Conservation (phyloP, 2,888 invertebrate species). For the Drosophila affinis region DNA sequence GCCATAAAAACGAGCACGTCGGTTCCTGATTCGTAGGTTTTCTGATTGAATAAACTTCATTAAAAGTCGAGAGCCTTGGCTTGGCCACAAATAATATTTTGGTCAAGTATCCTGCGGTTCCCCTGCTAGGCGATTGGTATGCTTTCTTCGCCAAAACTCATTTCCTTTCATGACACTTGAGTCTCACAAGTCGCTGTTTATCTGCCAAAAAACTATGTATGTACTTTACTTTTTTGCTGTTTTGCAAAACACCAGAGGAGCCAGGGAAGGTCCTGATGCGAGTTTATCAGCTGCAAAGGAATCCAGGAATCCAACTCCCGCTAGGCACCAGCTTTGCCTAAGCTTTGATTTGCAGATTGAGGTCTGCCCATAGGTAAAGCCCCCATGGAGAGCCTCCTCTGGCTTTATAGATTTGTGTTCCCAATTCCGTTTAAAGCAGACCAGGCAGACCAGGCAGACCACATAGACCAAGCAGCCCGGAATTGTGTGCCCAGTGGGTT, state of each 20-base stretch:
- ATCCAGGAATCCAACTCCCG: not conserved
- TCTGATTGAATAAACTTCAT: slow-evolving; percentile 8
- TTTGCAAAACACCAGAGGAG: not conserved
- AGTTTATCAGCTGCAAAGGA: not conserved
- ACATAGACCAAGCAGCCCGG: not conserved
- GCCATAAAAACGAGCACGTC: not conserved
- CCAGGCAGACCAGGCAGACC: not conserved
- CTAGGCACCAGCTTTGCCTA: too few relatives aligned
- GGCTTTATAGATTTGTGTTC: not conserved
- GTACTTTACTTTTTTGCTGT: not conserved
- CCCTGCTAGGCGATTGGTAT: too few relatives aligned
- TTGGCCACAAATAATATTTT: slow-evolving; percentile 1
- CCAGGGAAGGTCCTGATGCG: too few relatives aligned
- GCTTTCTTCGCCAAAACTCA: not conserved
- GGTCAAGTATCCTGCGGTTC: not conserved
- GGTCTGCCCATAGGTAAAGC: not conserved
- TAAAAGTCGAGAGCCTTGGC: not conserved
- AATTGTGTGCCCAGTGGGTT: not conserved
- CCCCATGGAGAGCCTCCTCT: too few relatives aligned
- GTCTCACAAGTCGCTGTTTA: not conserved
- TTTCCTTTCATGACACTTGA: not conserved
- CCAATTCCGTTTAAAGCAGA: not conserved
- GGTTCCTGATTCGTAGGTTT: not conserved
- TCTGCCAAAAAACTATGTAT: not conserved
- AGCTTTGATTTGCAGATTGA: not conserved